Evolutionary conservation across 2,888 invertebrate species (phyloP).

Genomic region (Stenotaenia linearis): DNA sequence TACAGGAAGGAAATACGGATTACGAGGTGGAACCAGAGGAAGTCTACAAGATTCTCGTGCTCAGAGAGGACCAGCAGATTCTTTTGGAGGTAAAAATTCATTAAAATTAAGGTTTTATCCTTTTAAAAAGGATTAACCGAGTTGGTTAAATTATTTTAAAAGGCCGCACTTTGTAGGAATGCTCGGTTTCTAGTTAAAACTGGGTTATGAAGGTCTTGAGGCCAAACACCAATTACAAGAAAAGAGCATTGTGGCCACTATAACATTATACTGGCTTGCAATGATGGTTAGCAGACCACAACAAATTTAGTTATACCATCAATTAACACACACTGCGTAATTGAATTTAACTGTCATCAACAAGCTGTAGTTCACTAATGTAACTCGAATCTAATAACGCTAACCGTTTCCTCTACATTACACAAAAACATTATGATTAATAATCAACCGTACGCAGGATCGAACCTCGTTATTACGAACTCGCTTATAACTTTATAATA

Average conservation of each 20-base stretch:
- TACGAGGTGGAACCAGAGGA: constrained; percentile 11
- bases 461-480: too few relatives aligned
- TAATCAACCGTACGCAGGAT: too few relatives aligned
- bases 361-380: neutral
- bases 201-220: neutral
- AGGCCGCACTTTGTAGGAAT: too few relatives aligned
- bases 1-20: constrained; percentile 26
- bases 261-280: neutral
- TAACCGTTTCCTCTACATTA: neutral
- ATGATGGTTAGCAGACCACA: neutral
- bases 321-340: neutral
- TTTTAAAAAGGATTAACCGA: neutral
- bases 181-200: neutral
- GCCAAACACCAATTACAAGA: neutral
- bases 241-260: neutral
- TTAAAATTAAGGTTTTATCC: neutral
- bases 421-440: neutral
- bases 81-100: neutral
- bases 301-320: neutral
- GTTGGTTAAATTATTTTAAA: neutral
- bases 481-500: too few relatives aligned
- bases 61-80: constrained; percentile 17
- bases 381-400: neutral
- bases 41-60: constrained; percentile 28
- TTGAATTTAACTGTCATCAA: neutral